Evolutionary conservation across 2,797 vertebrate genomes (phyloP), one percentile per base, ranked within the genome.

Genomic region (Coracias cyanogaster): DNA sequence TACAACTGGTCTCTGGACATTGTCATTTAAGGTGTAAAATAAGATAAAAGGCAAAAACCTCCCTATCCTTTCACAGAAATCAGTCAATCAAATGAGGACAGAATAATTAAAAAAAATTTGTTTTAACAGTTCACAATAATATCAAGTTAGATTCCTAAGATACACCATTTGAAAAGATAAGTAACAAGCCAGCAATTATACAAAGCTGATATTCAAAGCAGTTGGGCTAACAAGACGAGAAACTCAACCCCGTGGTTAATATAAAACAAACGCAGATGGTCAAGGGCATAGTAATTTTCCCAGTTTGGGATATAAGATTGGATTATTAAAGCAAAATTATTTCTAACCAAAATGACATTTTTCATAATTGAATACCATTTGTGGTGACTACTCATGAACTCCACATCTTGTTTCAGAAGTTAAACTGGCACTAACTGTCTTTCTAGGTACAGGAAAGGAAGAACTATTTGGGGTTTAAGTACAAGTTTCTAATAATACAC

Each of bases 311-410:
- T 62, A 57, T 14, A 80, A 61, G 11, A 14, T n/a, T 51, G 12
- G 31, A 28, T 58, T 73, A 66, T 49, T 54, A 71, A 70, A 67
- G 37, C 6, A 62, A 66, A 69, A 69, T 12, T 0, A 64, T 29
- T 39, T 65, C 21, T 29, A 60, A 66, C 20, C 81, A 58, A 90
- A 72, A 10, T 1, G 0, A 18, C 0, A 0, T 39, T 87, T 85
- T 64, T 19, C 25, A 39, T 26, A 83, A 20, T 5, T 43, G 28
- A 72, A 52, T 45, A 35, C 3, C 16, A 24, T 49, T 82, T 73
- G 29, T 10, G 35, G 18, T 46, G 41, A 43, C 15, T 10, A 12
- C 28, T 49, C 5, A 3, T 37, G 31, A 65, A 35, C 20, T 81
- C 45, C 22, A 8, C 4, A 8, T 11, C 46, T 8, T 39, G 52